Conservation (phyloP, 2,888 invertebrate genomes). For the Phyllotreta cruciferae region DNA sequence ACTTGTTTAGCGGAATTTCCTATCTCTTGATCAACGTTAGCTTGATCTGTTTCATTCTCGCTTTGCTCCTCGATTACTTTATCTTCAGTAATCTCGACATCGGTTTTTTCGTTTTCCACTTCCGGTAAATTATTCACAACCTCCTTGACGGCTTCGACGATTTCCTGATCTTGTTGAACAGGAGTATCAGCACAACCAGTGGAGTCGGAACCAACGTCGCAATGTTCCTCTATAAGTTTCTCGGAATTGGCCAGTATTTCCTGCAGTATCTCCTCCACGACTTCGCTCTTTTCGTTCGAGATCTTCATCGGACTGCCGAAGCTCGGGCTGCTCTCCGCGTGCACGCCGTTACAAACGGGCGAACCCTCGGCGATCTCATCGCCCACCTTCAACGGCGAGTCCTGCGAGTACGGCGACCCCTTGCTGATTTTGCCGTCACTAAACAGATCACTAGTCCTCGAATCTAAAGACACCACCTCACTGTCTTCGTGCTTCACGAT, state of each 20-base stretch:
- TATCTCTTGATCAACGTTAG: conserved; percentile 5
- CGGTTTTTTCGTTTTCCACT: conserved; percentile 29
- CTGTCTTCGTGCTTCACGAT: conserved; percentile 61
- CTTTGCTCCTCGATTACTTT: not conserved
- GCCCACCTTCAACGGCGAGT: conserved; percentile 57
- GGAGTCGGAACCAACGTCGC: conserved; percentile 40
- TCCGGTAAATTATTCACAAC: conserved; percentile 58
- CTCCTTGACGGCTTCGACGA: conserved; percentile 63
- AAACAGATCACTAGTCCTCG: conserved; percentile 65
- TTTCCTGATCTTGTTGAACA: conserved; percentile 64
- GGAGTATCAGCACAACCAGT: conserved; percentile 51
- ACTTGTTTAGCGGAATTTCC: conserved; percentile 44
- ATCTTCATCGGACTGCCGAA: conserved; percentile 56
- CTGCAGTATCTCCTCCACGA: conserved; percentile 63
- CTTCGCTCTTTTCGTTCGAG: conserved; percentile 58
- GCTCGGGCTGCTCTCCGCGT: conserved; percentile 56
- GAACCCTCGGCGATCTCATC: conserved; percentile 49
- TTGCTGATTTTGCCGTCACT: conserved; percentile 70
- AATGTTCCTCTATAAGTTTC: conserved; percentile 59
- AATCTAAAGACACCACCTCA: conserved; percentile 64
- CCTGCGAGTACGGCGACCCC: conserved; percentile 65
- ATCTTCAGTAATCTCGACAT: conserved; percentile 19
- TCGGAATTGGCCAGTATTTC: conserved; percentile 64
- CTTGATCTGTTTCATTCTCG: conserved; percentile 48
- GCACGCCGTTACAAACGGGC: conserved; percentile 59